phyloP scores from a whole-genome alignment of 2,797 vertebrate genomes.

The Myotis daubentonii region DNA sequence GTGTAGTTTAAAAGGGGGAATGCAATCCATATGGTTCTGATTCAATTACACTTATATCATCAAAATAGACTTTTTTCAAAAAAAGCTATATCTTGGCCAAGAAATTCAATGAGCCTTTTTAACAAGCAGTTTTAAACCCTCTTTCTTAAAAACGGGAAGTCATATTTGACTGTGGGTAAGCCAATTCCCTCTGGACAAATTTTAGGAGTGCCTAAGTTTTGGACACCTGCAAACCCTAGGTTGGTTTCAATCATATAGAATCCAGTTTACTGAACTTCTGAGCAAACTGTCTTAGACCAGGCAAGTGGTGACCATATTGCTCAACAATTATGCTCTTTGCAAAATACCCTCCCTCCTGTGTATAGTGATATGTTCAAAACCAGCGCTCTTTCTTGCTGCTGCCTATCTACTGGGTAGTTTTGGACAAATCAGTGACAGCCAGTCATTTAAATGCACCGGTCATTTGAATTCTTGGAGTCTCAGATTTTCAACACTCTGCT shows the following conservation, averaged over 20 bases:
- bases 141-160: slow-evolving; percentile 64
- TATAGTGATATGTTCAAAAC: not conserved
- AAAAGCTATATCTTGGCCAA: slow-evolving; percentile 50
- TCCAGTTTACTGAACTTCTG: not conserved
- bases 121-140: slow-evolving; percentile 50
- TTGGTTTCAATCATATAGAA: not conserved
- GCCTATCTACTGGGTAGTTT: not conserved
- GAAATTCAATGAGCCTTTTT: slow-evolving; percentile 53
- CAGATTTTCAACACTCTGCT: not conserved
- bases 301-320: not conserved
- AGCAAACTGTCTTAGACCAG: not conserved
- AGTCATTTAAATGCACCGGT: not conserved
- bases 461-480: not conserved
- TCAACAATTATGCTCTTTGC: not conserved
- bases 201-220: slow-evolving; percentile 17
- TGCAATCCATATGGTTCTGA: slow-evolving; percentile 71
- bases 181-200: slow-evolving; percentile 1
- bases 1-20: slow-evolving; percentile 49
- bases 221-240: slow-evolving; percentile 37
- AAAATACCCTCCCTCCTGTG: not conserved
- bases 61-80: slow-evolving; percentile 56
- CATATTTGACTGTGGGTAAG: slow-evolving; percentile 54
- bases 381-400: not conserved
- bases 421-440: not conserved
- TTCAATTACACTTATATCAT: slow-evolving; percentile 71